phyloP scores from a whole-genome alignment of 2,113 vertebrate species.

The Anarrhichthys ocellatus region DNA sequence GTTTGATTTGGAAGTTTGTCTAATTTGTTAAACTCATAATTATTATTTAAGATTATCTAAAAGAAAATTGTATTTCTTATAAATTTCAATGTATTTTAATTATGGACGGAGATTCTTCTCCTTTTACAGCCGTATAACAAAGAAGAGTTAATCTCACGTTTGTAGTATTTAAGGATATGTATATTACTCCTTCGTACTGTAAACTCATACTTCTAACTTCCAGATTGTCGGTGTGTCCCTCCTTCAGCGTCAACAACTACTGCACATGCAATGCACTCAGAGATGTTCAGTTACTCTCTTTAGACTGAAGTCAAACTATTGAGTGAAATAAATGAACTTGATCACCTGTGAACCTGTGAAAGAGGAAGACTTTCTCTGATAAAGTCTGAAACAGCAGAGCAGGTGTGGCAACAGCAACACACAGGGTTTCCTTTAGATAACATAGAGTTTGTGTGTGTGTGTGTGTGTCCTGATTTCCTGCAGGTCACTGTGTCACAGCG shows the following conservation, averaged over 20 bases:
- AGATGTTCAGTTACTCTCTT: background rate
- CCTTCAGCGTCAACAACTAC: background rate
- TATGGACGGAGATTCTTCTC: background rate
- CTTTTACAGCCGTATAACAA: background rate
- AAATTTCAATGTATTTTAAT: background rate
- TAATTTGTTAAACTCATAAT: background rate
- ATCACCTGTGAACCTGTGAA: background rate
- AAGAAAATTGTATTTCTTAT: background rate
- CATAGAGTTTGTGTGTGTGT: background rate
- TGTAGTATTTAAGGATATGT: background rate
- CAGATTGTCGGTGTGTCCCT: background rate
- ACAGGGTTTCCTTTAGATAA: slow-evolving; percentile 17
- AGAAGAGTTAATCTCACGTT: background rate
- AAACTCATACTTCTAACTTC: background rate
- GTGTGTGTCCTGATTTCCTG: slow-evolving; percentile 4
- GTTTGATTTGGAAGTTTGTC: background rate
- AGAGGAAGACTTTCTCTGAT: background rate
- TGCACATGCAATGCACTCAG: background rate
- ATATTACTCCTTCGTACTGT: background rate
- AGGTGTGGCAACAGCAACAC: background rate
- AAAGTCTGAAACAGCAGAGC: background rate
- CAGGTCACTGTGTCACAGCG: background rate
- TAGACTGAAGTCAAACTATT: background rate
- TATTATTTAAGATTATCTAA: background rate
- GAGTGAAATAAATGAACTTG: background rate